A percentile compares a stretch with the other conserved stretches of the same genome.
Evolutionary conservation across 2,113 vertebrate genomes (phyloP).

Genomic region (Trematocara nigrifrons): DNA sequence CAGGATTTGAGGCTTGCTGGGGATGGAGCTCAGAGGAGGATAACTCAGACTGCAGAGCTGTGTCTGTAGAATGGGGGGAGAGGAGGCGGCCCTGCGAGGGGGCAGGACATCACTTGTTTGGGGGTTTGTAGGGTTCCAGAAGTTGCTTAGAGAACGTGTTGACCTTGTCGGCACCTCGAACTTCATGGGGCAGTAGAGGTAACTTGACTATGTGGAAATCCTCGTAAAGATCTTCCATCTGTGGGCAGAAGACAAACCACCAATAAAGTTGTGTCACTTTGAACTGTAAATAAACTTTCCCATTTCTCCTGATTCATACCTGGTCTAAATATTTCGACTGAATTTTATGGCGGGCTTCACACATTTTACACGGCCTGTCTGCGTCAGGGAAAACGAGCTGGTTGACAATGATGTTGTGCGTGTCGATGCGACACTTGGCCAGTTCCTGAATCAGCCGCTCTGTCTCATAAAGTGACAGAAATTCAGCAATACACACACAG

Average conservation of each 20-base stretch:
- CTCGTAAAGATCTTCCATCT: constrained; percentile 97
- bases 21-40: neutral
- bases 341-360: constrained; percentile 92
- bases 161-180: constrained; percentile 87
- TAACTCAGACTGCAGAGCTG: constrained; percentile 21
- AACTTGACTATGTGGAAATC: constrained; percentile 95
- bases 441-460: constrained; percentile 92
- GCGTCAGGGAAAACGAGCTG: constrained; percentile 88
- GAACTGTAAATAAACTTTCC: neutral
- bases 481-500: constrained; percentile 93
- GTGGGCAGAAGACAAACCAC: neutral
- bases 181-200: constrained; percentile 88
- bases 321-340: constrained; percentile 97
- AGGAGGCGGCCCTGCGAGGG: neutral
- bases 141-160: constrained; percentile 90
- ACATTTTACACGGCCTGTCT: constrained; percentile 88
- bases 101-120: constrained; percentile 73
- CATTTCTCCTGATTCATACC: constrained; percentile 54
- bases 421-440: constrained; percentile 93
- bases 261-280: neutral
- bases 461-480: constrained; percentile 91
- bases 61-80: neutral
- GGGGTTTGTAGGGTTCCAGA: constrained; percentile 88
- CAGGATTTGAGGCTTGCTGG: constrained; percentile 19
- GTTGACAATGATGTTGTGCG: constrained; percentile 94